These are phyloP conservation scores for Lithobates sylvaticus DNA, from an alignment of 2,797 vertebrate genomes.

Conservation along the genomic window DNA sequence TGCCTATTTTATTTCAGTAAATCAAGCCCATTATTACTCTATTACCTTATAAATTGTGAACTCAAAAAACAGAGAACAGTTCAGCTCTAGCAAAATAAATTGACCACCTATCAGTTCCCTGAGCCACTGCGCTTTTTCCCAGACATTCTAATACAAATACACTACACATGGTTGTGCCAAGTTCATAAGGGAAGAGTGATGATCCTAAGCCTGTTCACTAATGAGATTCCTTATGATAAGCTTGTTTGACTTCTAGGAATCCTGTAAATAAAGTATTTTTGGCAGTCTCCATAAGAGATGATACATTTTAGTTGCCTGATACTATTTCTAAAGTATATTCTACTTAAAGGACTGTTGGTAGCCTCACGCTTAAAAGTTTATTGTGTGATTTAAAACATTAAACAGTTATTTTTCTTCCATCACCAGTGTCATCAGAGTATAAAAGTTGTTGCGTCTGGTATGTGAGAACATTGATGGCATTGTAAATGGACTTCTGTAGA, in stretches of 20 bases:
- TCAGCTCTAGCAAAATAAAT: too few species aligned
- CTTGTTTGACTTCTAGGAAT: conserved; percentile 20
- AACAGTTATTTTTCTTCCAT: not conserved
- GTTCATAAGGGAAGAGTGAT: not conserved
- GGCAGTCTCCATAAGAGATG: conserved; percentile 22
- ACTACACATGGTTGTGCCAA: not conserved
- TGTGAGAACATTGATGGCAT: not conserved
- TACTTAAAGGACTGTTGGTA: not conserved
- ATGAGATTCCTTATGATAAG: conserved; percentile 21
- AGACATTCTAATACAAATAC: not conserved
- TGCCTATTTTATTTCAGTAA: too few species aligned
- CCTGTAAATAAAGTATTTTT: conserved; percentile 21
- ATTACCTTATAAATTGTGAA: too few species aligned
- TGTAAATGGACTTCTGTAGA: not conserved
- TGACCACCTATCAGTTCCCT: not conserved
- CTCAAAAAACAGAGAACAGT: too few species aligned
- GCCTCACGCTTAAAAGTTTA: not conserved
- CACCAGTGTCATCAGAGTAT: not conserved
- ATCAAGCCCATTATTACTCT: too few species aligned
- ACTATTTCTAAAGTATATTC: not conserved
- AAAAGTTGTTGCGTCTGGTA: not conserved
- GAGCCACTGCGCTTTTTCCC: not conserved
- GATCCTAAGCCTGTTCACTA: conserved; percentile 14
- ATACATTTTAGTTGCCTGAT: not conserved
- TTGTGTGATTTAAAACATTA: not conserved